Evolutionary conservation across 2,113 vertebrate species (phyloP), one percentile per base, ranked within the genome.

Genomic region (Amphilophus citrinellus): DNA sequence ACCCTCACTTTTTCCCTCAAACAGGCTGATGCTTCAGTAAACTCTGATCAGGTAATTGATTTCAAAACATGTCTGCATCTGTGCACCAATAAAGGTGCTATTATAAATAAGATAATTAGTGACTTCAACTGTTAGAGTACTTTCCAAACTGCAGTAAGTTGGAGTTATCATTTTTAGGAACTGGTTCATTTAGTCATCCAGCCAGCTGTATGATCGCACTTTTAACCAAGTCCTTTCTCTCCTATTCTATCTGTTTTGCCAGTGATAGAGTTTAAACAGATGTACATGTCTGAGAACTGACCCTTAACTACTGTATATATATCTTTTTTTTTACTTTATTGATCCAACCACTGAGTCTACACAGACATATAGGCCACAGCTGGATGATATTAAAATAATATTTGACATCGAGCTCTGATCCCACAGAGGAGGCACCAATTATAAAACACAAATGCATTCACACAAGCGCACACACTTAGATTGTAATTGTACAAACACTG

Each of bases 371-470:
- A 7, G 22, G 35, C 50, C 6, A 65, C 77, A 42, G 22, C 22
- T 47, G 14, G 22, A 18, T 50, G 56, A 81, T 63, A 59, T 79
- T 80, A 32, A 88, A 81, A 50, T 63, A 6, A 82, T 79, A 77
- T 81, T 80, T 80, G 39, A 50, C 73, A 73, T 79, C 61, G 62
- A 88, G 58, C 56, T 71, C 3, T 17, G 39, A 39, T 62, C 78
- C 59, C n/a, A 35, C 56, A 60, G 47, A 44, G 7, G 17, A 71
- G 39, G n/a, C 42, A 18, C 22, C 47, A 78, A 24, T 83, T 61
- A 84, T 22, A 0, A 20, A 75, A 37, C 35, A 39, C 5, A 53
- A 13, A 60, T 9, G 37, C 10, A 15, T 59, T 65, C 10, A 22
- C 35, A 39, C 24, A 71, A 44, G 22, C 3, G 1, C 39, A 6